Conservation (phyloP, 2,113 vertebrate species). For the Lycocorax pyrrhopterus region DNA sequence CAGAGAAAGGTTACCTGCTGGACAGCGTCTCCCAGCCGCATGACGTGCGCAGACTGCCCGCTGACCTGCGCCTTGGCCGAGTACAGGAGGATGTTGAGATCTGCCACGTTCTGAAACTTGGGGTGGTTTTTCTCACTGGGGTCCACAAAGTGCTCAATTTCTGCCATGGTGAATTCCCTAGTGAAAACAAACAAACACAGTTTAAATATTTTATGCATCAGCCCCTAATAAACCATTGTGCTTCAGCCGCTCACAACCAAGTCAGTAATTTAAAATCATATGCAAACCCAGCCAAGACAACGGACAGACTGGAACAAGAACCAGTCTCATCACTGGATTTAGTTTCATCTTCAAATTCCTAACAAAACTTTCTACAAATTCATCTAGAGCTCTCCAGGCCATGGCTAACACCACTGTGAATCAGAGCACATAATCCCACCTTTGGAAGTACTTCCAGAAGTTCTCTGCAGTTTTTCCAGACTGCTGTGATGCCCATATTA, state of each 20-base stretch:
- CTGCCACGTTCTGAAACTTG: conserved; percentile 87
- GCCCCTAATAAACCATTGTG: not conserved
- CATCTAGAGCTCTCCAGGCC: not conserved
- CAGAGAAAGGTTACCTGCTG: conserved; percentile 78
- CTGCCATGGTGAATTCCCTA: conserved; percentile 99
- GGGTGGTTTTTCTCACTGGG: conserved; percentile 92
- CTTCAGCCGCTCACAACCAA: not conserved
- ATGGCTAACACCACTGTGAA: not conserved
- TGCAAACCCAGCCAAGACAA: not conserved
- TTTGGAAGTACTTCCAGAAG: not conserved
- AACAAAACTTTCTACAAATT: not conserved
- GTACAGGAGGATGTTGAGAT: conserved; percentile 85
- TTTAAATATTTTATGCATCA: not conserved
- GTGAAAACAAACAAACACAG: accelerated
- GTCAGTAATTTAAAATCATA: not conserved
- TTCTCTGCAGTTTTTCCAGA: not conserved
- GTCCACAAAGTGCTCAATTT: conserved; percentile 99
- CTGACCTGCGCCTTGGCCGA: conserved; percentile 96
- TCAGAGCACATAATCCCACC: not conserved
- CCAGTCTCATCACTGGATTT: not conserved
- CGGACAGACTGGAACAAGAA: not conserved
- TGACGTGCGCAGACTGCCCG: conserved; percentile 88
- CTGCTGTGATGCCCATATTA: not conserved
- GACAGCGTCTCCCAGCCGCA: conserved; percentile 92
- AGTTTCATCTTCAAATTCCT: not conserved